Percentiles rank a stretch among this genome's conserved stretches.
Evolutionary conservation across 2,888 invertebrate species (phyloP).

Genomic region (Troilus luridus): DNA sequence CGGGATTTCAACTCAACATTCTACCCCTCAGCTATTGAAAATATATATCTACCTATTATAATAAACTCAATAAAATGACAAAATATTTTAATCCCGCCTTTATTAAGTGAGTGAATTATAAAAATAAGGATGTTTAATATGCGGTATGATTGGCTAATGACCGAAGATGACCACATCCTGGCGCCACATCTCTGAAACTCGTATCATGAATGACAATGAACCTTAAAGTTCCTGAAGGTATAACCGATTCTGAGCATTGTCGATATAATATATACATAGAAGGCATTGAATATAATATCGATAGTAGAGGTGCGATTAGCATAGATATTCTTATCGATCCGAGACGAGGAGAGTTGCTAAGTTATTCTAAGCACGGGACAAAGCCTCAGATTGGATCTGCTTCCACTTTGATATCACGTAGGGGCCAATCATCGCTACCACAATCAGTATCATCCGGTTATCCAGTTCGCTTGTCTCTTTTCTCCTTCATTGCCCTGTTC

Average conservation of each 20-base stretch:
- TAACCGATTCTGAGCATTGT: neutral
- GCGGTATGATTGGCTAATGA: neutral
- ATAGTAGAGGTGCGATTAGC: conserved; percentile 15
- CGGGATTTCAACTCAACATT: too few species aligned
- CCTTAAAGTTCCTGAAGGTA: neutral
- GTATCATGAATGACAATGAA: conserved; percentile 1
- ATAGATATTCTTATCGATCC: conserved; percentile 18
- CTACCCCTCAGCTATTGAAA: too few species aligned
- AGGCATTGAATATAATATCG: conserved; percentile 36
- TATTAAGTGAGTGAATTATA: neutral
- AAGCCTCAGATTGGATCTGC: conserved; percentile 7
- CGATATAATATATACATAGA: conserved; percentile 47
- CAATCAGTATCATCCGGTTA: conserved; percentile 47
- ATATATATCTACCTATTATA: too few species aligned
- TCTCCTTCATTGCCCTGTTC: conserved; percentile 6
- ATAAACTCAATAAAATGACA: too few species aligned
- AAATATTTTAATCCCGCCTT: neutral
- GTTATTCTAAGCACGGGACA: conserved; percentile 35
- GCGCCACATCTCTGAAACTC: neutral
- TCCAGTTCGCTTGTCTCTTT: conserved; percentile 27
- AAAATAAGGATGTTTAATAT: neutral
- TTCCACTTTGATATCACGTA: conserved; percentile 45
- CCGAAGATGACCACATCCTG: neutral
- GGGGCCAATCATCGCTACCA: conserved; percentile 18
- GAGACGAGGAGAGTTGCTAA: neutral